Base-by-base conservation (phyloP, 30 jellyfish, hydroid and myxozoan species). In the Euphysa ruthae region DNA sequence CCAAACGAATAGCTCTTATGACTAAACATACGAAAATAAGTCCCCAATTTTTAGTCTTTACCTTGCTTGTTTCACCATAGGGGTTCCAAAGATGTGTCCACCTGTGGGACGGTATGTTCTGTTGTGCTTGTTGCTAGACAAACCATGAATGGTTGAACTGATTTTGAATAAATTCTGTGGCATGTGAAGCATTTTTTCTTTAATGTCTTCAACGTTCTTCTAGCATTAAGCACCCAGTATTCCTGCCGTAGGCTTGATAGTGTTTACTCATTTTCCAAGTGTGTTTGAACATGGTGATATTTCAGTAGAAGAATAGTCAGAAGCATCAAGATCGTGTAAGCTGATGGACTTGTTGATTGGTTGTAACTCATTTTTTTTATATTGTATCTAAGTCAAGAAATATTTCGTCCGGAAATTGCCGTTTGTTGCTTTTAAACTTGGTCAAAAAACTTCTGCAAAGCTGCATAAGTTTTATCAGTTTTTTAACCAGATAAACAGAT, bases 61-160 rank as follows among this genome's bases (percentile, higher is more conserved):
- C 31, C 83, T 31, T 14, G 21, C 35, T 24, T 18, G 34, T 31
- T 70, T 70, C 10, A 55, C 66, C 6, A 14, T 19, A 13, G 56
- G 12, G 18, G 83, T 61, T 6, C 83, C 83, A 70, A 70, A 70
- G 66, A 12, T 32, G 30, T 70, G 79, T 10, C 29, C 69, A 14
- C 83, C 83, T 15, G 81, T 6, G 79, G 57, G n/a, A 21, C 22
- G 5, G 10, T 6, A 4, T 16, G n/a, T 4, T 32, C 79, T 4
- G 50, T 33, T 43, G 77, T 44, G 29, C 13, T 6, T 4, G 7
- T 6, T 8, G 81, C 69, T 7, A 72, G 79, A 32, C 60, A 51
- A 12, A 54, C 73, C 84, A 72, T 72, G 8, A 26, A 7, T 13
- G 51, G 84, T n/a, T 5, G 14, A 6, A 15, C 10, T 34, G 81